These are phyloP conservation scores for Phaonia tiefii DNA, from an alignment of 2,888 invertebrate species.

Conservation along the genomic window DNA sequence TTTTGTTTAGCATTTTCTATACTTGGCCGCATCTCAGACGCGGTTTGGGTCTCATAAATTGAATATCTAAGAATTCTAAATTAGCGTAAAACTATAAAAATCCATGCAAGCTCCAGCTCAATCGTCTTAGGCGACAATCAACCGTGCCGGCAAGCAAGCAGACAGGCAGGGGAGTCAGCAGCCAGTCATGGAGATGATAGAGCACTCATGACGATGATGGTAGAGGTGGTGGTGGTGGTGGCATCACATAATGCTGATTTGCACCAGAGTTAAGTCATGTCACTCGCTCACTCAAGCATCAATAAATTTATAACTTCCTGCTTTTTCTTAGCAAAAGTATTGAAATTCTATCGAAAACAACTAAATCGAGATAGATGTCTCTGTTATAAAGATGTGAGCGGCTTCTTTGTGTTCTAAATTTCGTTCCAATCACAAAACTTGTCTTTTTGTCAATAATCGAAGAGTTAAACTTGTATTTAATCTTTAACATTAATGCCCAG, in stretches of 20 bases:
- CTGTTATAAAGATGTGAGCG: too few species aligned
- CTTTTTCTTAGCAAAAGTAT: too few species aligned
- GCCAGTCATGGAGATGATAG: neutral
- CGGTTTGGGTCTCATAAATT: too few species aligned
- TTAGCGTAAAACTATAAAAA: slow-evolving; percentile 45
- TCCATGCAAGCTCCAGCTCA: neutral
- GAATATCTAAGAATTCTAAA: slow-evolving; percentile 50
- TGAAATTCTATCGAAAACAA: too few species aligned
- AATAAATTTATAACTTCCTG: slow-evolving; percentile 60
- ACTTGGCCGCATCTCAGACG: slow-evolving; percentile 9
- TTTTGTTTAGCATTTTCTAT: slow-evolving; percentile 10
- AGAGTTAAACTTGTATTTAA: too few species aligned
- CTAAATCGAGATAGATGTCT: too few species aligned
- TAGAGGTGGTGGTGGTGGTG: slow-evolving; percentile 19
- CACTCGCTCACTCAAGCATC: slow-evolving; percentile 36
- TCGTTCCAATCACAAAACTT: too few species aligned
- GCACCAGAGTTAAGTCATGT: slow-evolving; percentile 34
- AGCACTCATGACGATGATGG: neutral
- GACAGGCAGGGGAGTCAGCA: too few species aligned
- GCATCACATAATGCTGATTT: slow-evolving; percentile 24
- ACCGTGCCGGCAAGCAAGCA: neutral
- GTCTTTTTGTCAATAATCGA: too few species aligned
- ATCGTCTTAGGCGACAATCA: neutral
- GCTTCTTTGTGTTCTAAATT: too few species aligned
- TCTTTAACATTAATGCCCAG: too few species aligned